phyloP scores from a whole-genome alignment of 2,888 invertebrate genomes.

The Blastobasis lacticolella region DNA sequence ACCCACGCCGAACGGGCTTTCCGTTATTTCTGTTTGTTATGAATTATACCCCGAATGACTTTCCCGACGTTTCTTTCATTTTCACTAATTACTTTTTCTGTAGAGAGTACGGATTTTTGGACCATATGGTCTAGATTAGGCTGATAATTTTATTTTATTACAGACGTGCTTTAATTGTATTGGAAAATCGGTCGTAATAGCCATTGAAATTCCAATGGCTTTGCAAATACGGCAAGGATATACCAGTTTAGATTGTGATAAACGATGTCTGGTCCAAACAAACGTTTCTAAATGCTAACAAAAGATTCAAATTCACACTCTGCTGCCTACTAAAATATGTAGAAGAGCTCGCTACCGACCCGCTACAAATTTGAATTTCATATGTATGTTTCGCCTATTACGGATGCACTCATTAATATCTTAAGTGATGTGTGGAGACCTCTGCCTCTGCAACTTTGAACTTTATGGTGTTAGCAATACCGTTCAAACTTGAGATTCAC shows the following conservation, averaged over 20 bases:
- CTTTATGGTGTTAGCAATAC: conserved; percentile 28
- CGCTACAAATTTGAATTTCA: conserved; percentile 74
- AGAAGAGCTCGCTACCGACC: conserved; percentile 66
- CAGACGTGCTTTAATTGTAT: no score
- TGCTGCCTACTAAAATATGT: conserved; percentile 72
- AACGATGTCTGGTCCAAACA: conserved; percentile 43
- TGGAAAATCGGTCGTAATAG: no score
- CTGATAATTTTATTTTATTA: no score
- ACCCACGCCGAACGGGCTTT: conserved; percentile 69
- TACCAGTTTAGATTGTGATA: no score
- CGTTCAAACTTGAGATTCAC: conserved; percentile 19
- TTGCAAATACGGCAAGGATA: no score
- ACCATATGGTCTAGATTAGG: no score
- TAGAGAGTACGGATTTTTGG: conserved; percentile 58
- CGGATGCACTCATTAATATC: conserved; percentile 74
- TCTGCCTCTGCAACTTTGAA: conserved; percentile 31
- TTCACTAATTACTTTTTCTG: conserved; percentile 68
- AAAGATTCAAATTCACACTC: conserved; percentile 74
- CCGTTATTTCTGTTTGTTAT: conserved; percentile 74
- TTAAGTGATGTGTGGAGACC: conserved; percentile 65
- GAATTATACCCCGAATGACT: conserved; percentile 70
- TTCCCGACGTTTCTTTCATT: conserved; percentile 67
- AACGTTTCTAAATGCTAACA: conserved; percentile 64
- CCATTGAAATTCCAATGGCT: neutral
- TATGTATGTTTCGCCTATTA: conserved; percentile 73